Percentiles rank a stretch among this genome's conserved stretches.
Conservation (phyloP, 2,113 vertebrate genomes). For the Lepidothrix coronata region DNA sequence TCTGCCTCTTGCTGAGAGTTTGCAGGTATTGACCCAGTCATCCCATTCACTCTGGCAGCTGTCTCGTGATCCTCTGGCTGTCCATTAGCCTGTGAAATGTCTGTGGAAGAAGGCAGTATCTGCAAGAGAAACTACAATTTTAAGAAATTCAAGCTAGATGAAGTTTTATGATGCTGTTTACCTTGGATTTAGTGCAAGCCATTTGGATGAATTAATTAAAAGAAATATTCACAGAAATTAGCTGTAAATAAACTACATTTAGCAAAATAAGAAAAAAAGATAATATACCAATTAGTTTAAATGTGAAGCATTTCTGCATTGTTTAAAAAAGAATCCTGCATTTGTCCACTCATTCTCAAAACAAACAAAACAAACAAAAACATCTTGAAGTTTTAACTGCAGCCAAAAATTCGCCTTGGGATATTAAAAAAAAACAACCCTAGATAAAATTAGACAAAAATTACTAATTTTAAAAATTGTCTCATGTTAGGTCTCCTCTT, state of each 20-base stretch:
- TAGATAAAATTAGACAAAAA: not conserved
- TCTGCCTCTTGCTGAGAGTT: not conserved
- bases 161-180: not conserved
- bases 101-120: not conserved
- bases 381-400: not conserved
- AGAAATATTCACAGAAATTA: not conserved
- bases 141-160: not conserved
- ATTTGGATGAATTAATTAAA: not conserved
- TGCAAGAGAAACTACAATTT: not conserved
- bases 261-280: not conserved
- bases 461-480: fast-evolving
- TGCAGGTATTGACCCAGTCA: not conserved
- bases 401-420: not conserved
- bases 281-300: not conserved
- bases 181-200: not conserved
- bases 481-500: not conserved
- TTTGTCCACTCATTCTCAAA: not conserved
- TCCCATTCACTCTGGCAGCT: not conserved
- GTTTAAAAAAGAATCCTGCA: not conserved
- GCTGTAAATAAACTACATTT: not conserved
- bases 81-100: not conserved
- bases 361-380: not conserved
- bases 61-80: not conserved
- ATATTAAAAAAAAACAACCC: not conserved
- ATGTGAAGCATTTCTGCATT: not conserved